Conservation (phyloP, 2,113 vertebrate species). For the pig (Sus scrofa) region DNA sequence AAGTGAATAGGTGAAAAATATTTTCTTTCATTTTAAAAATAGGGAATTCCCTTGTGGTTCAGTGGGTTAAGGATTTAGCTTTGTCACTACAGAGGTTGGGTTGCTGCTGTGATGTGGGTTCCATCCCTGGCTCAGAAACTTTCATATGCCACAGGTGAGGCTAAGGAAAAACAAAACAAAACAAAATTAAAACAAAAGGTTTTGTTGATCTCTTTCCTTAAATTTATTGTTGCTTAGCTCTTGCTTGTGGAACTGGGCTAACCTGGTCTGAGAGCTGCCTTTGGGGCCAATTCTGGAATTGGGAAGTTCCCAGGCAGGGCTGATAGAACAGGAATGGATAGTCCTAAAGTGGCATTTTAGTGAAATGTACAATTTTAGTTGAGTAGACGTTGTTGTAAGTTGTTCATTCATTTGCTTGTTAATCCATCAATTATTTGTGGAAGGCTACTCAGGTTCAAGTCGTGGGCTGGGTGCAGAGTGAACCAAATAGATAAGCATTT, state of each 20-base stretch:
- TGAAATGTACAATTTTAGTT: not conserved
- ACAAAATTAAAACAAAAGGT: not conserved
- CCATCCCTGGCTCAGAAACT: too few relatives aligned
- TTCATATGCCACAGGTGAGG: too few relatives aligned
- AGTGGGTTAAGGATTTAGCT: too few relatives aligned
- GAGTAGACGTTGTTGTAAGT: not conserved
- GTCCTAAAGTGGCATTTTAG: not conserved
- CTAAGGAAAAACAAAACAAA: too few relatives aligned
- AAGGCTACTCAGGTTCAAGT: not conserved
- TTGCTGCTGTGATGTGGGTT: too few relatives aligned
- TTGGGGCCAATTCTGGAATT: not conserved
- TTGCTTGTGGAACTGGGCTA: not conserved
- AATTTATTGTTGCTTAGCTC: not conserved
- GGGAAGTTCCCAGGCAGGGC: not conserved
- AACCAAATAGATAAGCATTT: not conserved
- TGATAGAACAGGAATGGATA: not conserved
- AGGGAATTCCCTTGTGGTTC: too few relatives aligned
- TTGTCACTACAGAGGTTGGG: too few relatives aligned
- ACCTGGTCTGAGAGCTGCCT: not conserved
- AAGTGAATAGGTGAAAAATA: not conserved
- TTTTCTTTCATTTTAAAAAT: conserved; percentile 32
- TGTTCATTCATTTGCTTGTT: not conserved
- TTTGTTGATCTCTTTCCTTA: conserved; percentile 45
- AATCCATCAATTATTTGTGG: not conserved
- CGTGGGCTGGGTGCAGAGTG: not conserved